phyloP scores from a whole-genome alignment of 2,113 vertebrate genomes.

The Neolamprologus fasciatus region DNA sequence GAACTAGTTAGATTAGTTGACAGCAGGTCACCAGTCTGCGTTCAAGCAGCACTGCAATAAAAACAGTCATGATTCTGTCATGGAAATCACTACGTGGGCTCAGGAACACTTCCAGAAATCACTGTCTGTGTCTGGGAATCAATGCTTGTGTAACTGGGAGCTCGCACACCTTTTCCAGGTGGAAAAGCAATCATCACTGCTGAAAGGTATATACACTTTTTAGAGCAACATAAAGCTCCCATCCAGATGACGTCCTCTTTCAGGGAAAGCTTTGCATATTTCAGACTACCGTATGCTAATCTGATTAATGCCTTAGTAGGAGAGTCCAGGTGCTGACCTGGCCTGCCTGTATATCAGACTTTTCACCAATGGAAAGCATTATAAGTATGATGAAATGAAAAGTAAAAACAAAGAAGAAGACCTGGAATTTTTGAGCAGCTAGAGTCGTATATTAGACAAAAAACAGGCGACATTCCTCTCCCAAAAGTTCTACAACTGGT shows the following conservation, averaged over 20 bases:
- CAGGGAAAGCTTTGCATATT: background rate
- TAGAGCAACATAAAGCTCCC: background rate
- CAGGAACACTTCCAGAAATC: background rate
- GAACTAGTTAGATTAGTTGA: background rate
- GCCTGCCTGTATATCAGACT: background rate
- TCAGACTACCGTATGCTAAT: background rate
- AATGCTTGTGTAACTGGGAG: background rate
- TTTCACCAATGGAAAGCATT: background rate
- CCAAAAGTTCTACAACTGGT: background rate
- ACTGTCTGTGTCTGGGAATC: background rate
- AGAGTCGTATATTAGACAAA: background rate
- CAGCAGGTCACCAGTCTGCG: background rate
- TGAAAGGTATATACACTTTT: background rate
- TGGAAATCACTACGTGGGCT: background rate
- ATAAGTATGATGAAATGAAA: background rate
- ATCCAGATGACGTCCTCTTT: background rate
- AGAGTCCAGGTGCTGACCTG: background rate
- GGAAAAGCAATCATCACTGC: background rate
- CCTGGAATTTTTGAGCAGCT: background rate
- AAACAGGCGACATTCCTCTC: background rate
- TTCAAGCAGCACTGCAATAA: background rate
- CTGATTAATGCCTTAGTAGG: background rate
- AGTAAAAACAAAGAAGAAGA: background rate
- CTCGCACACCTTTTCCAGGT: background rate
- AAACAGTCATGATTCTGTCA: background rate